Base-by-base conservation (phyloP, 92 coral and sea anemone genomes). In the Ricordea florida region DNA sequence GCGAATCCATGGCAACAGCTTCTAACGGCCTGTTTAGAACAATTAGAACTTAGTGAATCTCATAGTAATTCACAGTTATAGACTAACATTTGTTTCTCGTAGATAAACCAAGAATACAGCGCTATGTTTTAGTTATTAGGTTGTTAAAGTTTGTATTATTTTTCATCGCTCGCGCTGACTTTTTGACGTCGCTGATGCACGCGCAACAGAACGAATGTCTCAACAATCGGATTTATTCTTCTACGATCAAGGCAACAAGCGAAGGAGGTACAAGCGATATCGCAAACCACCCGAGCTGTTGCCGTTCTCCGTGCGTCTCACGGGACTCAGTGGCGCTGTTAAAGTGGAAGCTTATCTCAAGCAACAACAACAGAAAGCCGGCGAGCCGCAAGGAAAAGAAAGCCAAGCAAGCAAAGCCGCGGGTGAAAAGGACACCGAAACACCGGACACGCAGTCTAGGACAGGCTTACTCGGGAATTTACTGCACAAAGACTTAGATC, bases 261-360 rank as follows among this genome's bases (percentile, higher is more conserved):
- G 83, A 23, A 84, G 79, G 52, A 84, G 64, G 52, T 87, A 48
- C 55, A 92, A 87, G 44, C 97, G 98, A 14, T 75, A 69, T 66
- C 93, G 98, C 8, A 94, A 92, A 64, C 96, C 98, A 0, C 80
- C 91, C 14, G 98, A 94, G 26, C 83, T 92, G 27, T 83, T 94
- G 65, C 98, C 98, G 4, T 94, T 94, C 64, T 90, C 97, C 43
- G 64, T 94, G 20, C 97, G 97, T 3, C 86, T 82, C 58, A 94
- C 98, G 44, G 98, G 97, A 32, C 93, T 94, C 17, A 94, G 97
- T 43, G 97, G 98, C 50, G 93, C 98, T 10, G 94, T 94, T 3
- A 92, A 91, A 57, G 98, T 94, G 25, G 98, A 94, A 59, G 98
- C 98, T 8, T 92, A 92, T 66, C 84, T 92, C 28, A 92, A 90